A percentile compares a stretch with the other conserved stretches of the same genome.
Evolutionary conservation across 2,797 vertebrate genomes (phyloP).

Genomic region (Gymnoscopelus microlampas): DNA sequence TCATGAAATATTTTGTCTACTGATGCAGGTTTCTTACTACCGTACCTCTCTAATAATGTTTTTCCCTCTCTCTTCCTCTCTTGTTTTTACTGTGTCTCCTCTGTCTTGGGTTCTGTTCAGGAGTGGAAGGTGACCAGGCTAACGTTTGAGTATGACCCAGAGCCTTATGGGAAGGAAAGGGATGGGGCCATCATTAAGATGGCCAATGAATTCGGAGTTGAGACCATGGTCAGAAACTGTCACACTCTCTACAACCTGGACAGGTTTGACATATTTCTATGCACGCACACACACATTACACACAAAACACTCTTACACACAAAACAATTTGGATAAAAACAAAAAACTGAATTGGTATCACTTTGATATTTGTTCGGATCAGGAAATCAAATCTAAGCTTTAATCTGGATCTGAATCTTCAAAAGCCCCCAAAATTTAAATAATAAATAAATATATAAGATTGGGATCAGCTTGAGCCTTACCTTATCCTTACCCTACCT

Average conservation of each 20-base stretch:
- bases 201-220: slow-evolving; percentile 94
- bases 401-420: no score
- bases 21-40: neutral
- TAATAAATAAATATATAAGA: no score
- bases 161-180: slow-evolving; percentile 95
- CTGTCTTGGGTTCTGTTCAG: slow-evolving; percentile 71
- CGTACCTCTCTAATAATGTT: neutral
- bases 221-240: slow-evolving; percentile 90
- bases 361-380: no score
- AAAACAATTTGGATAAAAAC: neutral
- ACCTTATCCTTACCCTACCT: no score
- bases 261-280: slow-evolving; percentile 76
- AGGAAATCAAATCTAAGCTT: no score
- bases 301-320: neutral
- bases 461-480: no score
- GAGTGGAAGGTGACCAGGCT: slow-evolving; percentile 94
- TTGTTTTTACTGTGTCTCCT: neutral
- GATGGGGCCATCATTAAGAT: slow-evolving; percentile 95
- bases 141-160: slow-evolving; percentile 95
- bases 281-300: neutral
- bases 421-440: no score
- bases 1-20: no score
- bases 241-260: slow-evolving; percentile 96
- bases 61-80: neutral
- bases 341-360: no score